phyloP scores from a whole-genome alignment of 1,140 invertebrate genomes.

The Hyphantria cunea region DNA sequence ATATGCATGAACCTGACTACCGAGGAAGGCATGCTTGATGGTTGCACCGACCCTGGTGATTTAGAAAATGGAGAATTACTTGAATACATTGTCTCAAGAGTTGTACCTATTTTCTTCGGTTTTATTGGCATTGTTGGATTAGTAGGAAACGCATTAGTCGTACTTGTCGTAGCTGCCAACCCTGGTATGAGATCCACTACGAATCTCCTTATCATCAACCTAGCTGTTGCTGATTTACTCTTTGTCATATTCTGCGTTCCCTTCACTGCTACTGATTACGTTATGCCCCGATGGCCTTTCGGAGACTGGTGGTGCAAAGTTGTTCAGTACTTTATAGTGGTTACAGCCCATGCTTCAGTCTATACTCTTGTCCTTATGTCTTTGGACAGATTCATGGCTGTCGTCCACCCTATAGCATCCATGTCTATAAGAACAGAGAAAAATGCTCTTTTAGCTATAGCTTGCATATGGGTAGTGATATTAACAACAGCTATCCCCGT shows the following conservation, averaged over 20 bases:
- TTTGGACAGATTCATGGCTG: conserved; percentile 95
- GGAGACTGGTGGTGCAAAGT: conserved; percentile 95
- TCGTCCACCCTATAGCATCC: conserved; percentile 95
- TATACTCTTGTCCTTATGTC: conserved; percentile 98
- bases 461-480: conserved; percentile 91
- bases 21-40: conserved; percentile 58
- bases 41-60: conserved; percentile 67
- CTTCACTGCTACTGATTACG: conserved; percentile 95
- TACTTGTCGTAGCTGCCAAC: conserved; percentile 92
- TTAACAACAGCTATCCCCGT: conserved; percentile 89
- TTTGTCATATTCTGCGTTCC: conserved; percentile 98
- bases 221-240: conserved; percentile 94
- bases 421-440: conserved; percentile 93
- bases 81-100: conserved; percentile 85
- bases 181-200: conserved; percentile 96
- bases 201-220: conserved; percentile 94
- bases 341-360: conserved; percentile 96
- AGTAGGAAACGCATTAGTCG: conserved; percentile 93
- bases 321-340: conserved; percentile 89
- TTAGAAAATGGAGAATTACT: conserved; percentile 79
- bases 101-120: conserved; percentile 94
- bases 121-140: conserved; percentile 94
- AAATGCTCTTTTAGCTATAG: conserved; percentile 91
- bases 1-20: conserved; percentile 71
- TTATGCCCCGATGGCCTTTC: conserved; percentile 94